phyloP scores from a whole-genome alignment of 2,888 invertebrate genomes.

The Aspidiotus rigidus region DNA sequence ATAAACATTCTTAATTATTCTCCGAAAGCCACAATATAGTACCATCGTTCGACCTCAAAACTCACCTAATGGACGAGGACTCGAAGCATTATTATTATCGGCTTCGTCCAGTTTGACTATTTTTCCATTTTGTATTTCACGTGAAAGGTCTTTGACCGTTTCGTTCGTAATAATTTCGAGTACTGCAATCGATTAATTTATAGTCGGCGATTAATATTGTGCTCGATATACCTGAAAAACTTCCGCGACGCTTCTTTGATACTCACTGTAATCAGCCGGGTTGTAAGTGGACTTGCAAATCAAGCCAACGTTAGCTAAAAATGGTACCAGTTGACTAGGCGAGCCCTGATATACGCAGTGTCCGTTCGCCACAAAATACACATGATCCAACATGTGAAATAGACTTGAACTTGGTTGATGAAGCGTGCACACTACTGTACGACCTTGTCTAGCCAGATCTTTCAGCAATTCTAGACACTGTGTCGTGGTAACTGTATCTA shows the following conservation, averaged over 20 bases:
- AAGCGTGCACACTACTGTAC: constrained; percentile 69
- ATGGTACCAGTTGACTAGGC: constrained; percentile 59
- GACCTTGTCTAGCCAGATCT: constrained; percentile 58
- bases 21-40: too few relatives aligned
- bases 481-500: constrained; percentile 64
- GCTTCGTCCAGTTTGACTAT: constrained; percentile 38
- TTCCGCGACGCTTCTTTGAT: neutral
- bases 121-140: constrained; percentile 45
- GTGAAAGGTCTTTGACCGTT: constrained; percentile 41
- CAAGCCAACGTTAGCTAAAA: constrained; percentile 54
- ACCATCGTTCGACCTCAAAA: too few relatives aligned
- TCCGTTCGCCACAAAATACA: constrained; percentile 58
- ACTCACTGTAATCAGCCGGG: constrained; percentile 60
- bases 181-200: constrained; percentile 41
- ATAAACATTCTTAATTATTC: too few relatives aligned
- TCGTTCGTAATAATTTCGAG: constrained; percentile 44
- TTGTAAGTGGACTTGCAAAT: constrained; percentile 68
- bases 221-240: constrained; percentile 1
- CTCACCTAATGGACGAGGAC: too few relatives aligned
- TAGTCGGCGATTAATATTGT: constrained; percentile 20
- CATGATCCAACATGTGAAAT: constrained; percentile 63
- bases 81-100: too few relatives aligned
- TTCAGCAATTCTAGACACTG: constrained; percentile 61
- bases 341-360: constrained; percentile 60
- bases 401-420: constrained; percentile 71